These are phyloP conservation scores for Mormyrus hasselquistii DNA, from an alignment of 2,797 vertebrate genomes.

Conservation along the genomic window DNA sequence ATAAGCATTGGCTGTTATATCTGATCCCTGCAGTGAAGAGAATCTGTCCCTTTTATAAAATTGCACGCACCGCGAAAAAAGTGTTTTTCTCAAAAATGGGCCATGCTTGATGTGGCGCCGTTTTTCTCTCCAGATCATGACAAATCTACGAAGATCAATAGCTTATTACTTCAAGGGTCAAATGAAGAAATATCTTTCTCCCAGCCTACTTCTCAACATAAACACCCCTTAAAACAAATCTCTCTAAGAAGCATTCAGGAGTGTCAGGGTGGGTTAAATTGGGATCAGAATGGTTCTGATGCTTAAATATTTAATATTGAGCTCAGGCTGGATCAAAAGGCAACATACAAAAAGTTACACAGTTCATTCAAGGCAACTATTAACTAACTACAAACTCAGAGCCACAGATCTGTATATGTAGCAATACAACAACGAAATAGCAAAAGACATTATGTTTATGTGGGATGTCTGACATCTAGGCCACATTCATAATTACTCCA, in stretches of 20 bases:
- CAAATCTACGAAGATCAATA: conserved; percentile 9
- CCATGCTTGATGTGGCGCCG: background rate
- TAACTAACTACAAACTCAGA: background rate
- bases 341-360: background rate
- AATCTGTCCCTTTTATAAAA: background rate
- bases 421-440: background rate
- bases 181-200: conserved; percentile 6
- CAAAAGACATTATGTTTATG: background rate
- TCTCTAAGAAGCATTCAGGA: background rate
- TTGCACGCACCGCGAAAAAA: background rate
- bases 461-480: background rate
- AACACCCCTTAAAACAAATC: background rate
- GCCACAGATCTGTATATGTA: background rate
- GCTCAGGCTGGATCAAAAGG: background rate
- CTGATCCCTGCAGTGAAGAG: background rate
- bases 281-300: background rate
- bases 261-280: background rate
- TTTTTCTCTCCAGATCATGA: background rate
- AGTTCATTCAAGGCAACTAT: background rate
- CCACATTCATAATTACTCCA: background rate
- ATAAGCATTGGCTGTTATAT: background rate
- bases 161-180: conserved; percentile 9
- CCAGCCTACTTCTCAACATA: background rate
- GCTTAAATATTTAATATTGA: background rate
- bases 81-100: background rate